These are phyloP conservation scores for Centropyge bicolor DNA, from an alignment of 2,797 vertebrate genomes.

Conservation along the genomic window DNA sequence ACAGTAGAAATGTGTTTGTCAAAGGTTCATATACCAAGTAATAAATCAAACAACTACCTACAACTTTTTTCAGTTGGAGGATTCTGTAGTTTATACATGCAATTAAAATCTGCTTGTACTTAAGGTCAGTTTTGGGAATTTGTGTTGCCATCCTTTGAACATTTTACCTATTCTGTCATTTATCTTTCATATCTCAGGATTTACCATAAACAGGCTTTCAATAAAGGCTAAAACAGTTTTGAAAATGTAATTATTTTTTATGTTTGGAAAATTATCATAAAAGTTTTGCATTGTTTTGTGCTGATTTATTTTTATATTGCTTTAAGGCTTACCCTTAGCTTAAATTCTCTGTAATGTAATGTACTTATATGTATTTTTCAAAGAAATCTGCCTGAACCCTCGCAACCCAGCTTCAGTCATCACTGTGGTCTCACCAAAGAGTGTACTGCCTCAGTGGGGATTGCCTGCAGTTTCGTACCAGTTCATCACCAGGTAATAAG, in stretches of 20 bases:
- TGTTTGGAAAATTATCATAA: no score
- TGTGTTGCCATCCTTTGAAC: background rate
- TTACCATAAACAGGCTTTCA: background rate
- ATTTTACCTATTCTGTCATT: background rate
- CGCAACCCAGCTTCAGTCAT: slow-evolving; percentile 87
- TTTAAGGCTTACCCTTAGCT: background rate
- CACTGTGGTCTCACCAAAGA: slow-evolving; percentile 88
- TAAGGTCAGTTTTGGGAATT: background rate
- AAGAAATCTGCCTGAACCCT: slow-evolving; percentile 93
- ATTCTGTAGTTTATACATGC: background rate
- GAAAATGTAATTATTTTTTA: no score
- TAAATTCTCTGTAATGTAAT: background rate
- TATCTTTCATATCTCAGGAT: background rate
- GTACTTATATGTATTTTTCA: slow-evolving; percentile 27
- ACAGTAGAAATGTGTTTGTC: background rate
- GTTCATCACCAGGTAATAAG: slow-evolving; percentile 89
- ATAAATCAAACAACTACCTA: background rate
- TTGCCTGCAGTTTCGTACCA: slow-evolving; percentile 89
- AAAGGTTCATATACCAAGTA: background rate
- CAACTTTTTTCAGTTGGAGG: background rate
- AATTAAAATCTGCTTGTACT: background rate
- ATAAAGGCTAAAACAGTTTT: background rate
- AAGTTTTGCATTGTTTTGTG: no score
- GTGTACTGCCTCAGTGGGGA: slow-evolving; percentile 90
- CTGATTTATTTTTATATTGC: background rate